phyloP scores from a whole-genome alignment of 2,888 invertebrate species.

The Cerastis rubricosa region DNA sequence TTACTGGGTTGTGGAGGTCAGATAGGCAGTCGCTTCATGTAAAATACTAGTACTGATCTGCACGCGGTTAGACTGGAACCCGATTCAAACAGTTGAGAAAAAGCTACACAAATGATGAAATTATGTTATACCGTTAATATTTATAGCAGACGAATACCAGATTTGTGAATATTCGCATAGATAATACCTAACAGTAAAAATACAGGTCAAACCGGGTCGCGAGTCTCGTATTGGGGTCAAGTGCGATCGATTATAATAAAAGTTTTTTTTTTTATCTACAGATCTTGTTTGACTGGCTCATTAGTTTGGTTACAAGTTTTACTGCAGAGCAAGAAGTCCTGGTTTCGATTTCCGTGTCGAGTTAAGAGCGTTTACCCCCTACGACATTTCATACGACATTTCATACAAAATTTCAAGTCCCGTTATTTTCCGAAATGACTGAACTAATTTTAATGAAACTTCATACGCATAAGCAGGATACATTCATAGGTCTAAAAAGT shows the following conservation, averaged over 20 bases:
- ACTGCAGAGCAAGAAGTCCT: not conserved
- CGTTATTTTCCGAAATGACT: no score
- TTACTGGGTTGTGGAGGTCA: no score
- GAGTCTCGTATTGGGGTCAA: constrained; percentile 17
- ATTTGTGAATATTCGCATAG: constrained; percentile 25
- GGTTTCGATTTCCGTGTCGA: not conserved
- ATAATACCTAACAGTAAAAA: constrained; percentile 31
- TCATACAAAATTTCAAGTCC: no score
- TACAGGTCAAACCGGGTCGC: constrained; percentile 30
- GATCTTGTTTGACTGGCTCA: not conserved
- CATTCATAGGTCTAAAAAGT: no score
- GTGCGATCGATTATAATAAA: constrained; percentile 4
- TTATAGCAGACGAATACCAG: constrained; percentile 20
- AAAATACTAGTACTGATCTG: not conserved
- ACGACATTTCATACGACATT: no score
- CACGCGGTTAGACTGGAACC: not conserved
- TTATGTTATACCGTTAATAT: constrained; percentile 23
- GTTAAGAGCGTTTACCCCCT: no score
- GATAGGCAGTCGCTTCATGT: no score
- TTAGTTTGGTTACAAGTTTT: not conserved
- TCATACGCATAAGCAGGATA: no score
- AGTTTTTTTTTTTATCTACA: not conserved
- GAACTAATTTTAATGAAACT: no score
- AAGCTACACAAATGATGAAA: no score
- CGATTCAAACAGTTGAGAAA: not conserved